Base-by-base conservation (phyloP, 37 sponge, comb jelly and placozoan genomes). In the Axinella damicornis region DNA sequence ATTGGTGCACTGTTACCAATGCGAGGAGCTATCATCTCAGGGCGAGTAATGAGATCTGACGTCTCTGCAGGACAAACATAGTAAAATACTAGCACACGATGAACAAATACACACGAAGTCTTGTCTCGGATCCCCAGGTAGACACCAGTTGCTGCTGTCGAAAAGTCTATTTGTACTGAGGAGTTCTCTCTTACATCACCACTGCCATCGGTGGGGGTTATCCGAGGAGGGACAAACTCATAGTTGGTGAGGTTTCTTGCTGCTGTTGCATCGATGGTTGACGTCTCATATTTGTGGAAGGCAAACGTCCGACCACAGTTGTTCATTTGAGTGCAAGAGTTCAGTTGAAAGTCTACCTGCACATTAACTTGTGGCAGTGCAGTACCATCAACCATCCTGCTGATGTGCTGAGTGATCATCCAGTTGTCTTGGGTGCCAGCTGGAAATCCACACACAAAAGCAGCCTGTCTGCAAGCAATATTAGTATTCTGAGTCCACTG, bases 41-140 rank as follows among this genome's bases (percentile, higher is more conserved):
- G 69, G 28, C 81, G 81, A 35, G 59, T 54, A 5, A 69, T 38
- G n/a, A 80, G 38, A 65, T 56, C 81, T 6, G 67, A 52, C 35
- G 34, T 67, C 22, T 55, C 81, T 35, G 17, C 55, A 34, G 77
- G 82, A 71, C 89, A 89, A 30, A 83, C 77, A 70, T 76, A 39
- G 58, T 89, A 89, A 57, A 71, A 89, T 32, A 89, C 79, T 31
- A 78, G n/a, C 24, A 89, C 34, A 35, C 79, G 71, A 53, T 31
- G 4, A 35, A 89, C 57, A 21, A 37, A 19, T 19, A 76, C 32
- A 71, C 89, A 89, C 13, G 89, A 38, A 65, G 77, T 81, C 60
- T 22, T 28, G 31, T 83, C 84, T 40, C 12, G 15, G 16, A 83
- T 34, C 24, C 79, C 78, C 27, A 89, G 22, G 36, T 83, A 89